phyloP scores from a whole-genome alignment of 2,797 vertebrate genomes.

The Enteromius argenteus region DNA sequence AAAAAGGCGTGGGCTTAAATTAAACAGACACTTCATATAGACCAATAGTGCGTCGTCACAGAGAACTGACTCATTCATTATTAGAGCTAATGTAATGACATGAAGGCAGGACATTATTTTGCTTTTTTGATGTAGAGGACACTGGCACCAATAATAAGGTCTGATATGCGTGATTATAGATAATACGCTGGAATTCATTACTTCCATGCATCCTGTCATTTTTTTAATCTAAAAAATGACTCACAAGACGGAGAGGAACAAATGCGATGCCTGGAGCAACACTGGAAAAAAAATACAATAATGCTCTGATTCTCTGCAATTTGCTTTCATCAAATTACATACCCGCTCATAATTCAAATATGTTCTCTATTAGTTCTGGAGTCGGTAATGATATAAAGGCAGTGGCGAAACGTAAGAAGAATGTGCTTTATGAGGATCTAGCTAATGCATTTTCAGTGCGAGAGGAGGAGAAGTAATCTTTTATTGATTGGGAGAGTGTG shows the following conservation, averaged over 20 bases:
- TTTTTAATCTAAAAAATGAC: background rate
- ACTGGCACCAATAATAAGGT: slow-evolving; percentile 5
- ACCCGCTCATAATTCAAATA: slow-evolving; percentile 38
- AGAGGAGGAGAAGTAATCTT: slow-evolving; percentile 45
- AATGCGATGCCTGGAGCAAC: background rate
- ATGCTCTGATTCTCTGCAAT: slow-evolving; percentile 33
- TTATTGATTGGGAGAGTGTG: slow-evolving; percentile 56
- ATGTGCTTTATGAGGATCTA: slow-evolving; percentile 27
- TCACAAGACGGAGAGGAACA: background rate
- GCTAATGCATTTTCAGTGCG: slow-evolving; percentile 47
- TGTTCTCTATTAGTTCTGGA: slow-evolving; percentile 36
- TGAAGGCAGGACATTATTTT: background rate
- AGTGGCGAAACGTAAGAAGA: slow-evolving; percentile 38
- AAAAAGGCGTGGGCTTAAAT: slow-evolving; percentile 30
- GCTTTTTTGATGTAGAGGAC: background rate
- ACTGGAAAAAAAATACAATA: background rate
- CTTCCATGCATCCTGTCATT: background rate
- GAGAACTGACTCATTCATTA: slow-evolving; percentile 10
- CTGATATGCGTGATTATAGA: slow-evolving; percentile 15
- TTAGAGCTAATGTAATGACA: slow-evolving; percentile 5
- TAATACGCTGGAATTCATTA: slow-evolving; percentile 8
- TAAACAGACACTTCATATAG: slow-evolving; percentile 18
- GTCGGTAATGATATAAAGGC: slow-evolving; percentile 51
- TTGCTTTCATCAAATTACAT: slow-evolving; percentile 24
- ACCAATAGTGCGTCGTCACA: slow-evolving; percentile 9